Percentiles rank a stretch among this genome's conserved stretches.
Evolutionary conservation across 2,113 vertebrate genomes (phyloP).

Genomic region (Otis tarda): DNA sequence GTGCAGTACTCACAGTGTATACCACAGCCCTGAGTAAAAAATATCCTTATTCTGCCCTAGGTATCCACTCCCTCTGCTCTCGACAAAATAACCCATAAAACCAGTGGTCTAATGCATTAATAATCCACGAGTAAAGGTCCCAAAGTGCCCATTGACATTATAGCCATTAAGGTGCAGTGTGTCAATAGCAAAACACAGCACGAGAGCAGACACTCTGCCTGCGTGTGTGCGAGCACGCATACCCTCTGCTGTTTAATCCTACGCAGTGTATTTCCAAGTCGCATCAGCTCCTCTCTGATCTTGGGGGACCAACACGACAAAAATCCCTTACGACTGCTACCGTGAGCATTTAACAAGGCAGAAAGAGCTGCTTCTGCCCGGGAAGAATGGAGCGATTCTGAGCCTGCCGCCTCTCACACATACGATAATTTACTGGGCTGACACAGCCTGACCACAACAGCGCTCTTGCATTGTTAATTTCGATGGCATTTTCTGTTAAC

Average conservation of each 20-base stretch:
- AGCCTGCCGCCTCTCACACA: background rate
- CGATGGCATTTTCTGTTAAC: slow-evolving; percentile 15
- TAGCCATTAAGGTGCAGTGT: slow-evolving; percentile 55
- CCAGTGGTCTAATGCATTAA: slow-evolving; percentile 56
- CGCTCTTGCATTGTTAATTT: slow-evolving; percentile 14
- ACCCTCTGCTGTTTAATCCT: slow-evolving; percentile 50
- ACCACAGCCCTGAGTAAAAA: slow-evolving; percentile 4
- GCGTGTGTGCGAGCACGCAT: background rate
- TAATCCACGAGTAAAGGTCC: slow-evolving; percentile 55
- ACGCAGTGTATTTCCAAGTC: background rate
- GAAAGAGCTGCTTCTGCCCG: background rate
- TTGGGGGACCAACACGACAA: slow-evolving; percentile 31
- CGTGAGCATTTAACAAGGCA: background rate
- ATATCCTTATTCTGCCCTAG: background rate
- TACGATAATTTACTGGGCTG: background rate
- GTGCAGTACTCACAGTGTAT: background rate
- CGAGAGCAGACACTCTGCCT: slow-evolving; percentile 15
- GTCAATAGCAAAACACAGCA: slow-evolving; percentile 50
- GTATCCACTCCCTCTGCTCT: slow-evolving; percentile 21
- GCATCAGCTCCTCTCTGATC: background rate
- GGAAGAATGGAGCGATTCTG: background rate
- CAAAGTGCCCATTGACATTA: slow-evolving; percentile 66
- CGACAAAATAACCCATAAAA: slow-evolving; percentile 59
- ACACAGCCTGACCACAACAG: slow-evolving; percentile 28
- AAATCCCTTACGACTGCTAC: background rate